phyloP scores from a whole-genome alignment of 2,797 vertebrate genomes.

The Leptoclinus maculatus region DNA sequence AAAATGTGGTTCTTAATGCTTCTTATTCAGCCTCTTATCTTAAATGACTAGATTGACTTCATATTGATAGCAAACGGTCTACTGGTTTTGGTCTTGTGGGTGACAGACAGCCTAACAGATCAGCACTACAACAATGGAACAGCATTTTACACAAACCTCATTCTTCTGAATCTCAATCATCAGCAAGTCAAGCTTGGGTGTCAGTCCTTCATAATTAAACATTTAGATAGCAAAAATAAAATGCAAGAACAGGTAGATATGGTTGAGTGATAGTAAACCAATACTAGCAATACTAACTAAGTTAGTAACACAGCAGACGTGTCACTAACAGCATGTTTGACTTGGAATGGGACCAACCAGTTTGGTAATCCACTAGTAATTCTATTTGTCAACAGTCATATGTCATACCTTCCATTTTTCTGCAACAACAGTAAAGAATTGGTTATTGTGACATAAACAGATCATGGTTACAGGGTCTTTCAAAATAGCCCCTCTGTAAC shows the following conservation, averaged over 20 bases:
- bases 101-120: not conserved
- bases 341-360: constrained; percentile 45
- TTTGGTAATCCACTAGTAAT: constrained; percentile 62
- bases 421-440: not conserved
- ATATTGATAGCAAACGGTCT: not conserved
- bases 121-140: not conserved
- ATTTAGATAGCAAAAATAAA: not conserved
- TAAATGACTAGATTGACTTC: not conserved
- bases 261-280: not conserved
- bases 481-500: constrained; percentile 10
- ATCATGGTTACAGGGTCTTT: not conserved
- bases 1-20: not conserved
- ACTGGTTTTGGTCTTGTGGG: too few relatives aligned
- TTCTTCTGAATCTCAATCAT: not conserved
- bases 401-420: not conserved
- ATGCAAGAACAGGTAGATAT: not conserved
- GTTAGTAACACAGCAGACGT: not conserved
- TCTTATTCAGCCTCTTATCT: not conserved
- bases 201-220: too few relatives aligned
- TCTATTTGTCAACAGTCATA: constrained; percentile 47
- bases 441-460: not conserved
- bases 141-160: not conserved
- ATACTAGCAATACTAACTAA: not conserved
- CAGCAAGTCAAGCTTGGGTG: not conserved
- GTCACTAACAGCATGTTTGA: constrained; percentile 30